Evolutionary conservation across 2,888 invertebrate genomes (phyloP), one percentile per base, ranked within the genome.

Genomic region (Acronicta leporina): DNA sequence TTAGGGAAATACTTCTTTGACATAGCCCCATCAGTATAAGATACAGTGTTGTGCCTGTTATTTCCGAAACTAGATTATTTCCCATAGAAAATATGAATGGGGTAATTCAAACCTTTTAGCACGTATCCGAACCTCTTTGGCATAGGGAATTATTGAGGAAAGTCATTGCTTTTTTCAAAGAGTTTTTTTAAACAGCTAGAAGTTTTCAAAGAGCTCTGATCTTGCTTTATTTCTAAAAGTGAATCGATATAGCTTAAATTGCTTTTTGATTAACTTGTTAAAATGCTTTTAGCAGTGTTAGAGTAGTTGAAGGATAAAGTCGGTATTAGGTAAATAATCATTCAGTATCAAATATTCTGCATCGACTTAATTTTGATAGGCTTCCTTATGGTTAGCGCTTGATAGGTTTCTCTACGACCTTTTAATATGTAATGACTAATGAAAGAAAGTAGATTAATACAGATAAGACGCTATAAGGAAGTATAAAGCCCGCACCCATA

Each of bases 61-160:
- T 63, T 38, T 47, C 43, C 40, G 48, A 63, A 75, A 77, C 59
- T 75, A 68, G 54, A 68, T 65, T 71, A 65, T 63, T 61, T 60
- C 49, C 68, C 68, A 68, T 75, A 48, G 61, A 59, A 75, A 61
- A 68, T 71, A 68, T 75, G 62, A 64, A 75, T 77, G 59, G 61
- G 66, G 63, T 68, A 44, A 68, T 78, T 66, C 63, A 42, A 59
- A 63, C 51, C 40, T 59, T 68, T 62, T 58, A 55, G 64, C 75
- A 78, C 75, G 75, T 77, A 62, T 50, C 33, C 61, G 51, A 71
- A 63, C 63, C 54, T 67, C 65, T 63, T 71, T 62, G 20, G 65
- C 61, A 68, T 75, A 58, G 62, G 50, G 59, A 71, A 60, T 63
- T 71, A 75, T 75, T 75, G 71, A 66, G 75, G 75, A 63, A 75